These are phyloP conservation scores for Pinna nobilis DNA, from an alignment of 1,140 invertebrate species.

Conservation along the genomic window DNA sequence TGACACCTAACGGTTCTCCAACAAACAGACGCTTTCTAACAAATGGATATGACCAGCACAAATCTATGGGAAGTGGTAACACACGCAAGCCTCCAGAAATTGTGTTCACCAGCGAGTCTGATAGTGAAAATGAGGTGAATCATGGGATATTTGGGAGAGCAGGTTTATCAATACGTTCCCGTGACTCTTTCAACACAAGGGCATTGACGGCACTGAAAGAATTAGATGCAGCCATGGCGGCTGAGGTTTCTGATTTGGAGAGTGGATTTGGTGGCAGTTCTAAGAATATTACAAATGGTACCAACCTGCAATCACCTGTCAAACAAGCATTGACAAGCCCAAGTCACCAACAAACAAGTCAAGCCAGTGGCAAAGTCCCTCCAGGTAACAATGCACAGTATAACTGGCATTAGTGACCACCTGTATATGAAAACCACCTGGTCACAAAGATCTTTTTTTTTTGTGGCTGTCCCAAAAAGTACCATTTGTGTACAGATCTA, in stretches of 20 bases:
- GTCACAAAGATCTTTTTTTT: too few species aligned
- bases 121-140: conserved; percentile 26
- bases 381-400: too few species aligned
- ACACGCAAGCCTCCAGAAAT: conserved; percentile 32
- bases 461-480: too few species aligned
- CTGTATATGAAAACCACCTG: too few species aligned
- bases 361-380: too few species aligned
- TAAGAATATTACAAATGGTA: too few species aligned
- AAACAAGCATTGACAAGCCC: too few species aligned
- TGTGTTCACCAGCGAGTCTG: conserved; percentile 31
- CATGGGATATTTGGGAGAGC: not conserved
- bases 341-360: too few species aligned
- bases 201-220: conserved; percentile 65
- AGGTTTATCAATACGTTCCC: conserved; percentile 32
- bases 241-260: conserved; percentile 54
- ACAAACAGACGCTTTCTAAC: not conserved
- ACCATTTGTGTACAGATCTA: too few species aligned
- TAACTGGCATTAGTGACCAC: too few species aligned
- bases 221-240: conserved; percentile 69
- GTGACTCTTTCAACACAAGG: conserved; percentile 60
- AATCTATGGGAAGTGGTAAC: not conserved
- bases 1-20: too few species aligned
- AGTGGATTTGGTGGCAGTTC: not conserved
- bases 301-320: too few species aligned
- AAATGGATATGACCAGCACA: conserved; percentile 3